Percentiles rank a stretch among this genome's conserved stretches.
Evolutionary conservation across 1,140 invertebrate species (phyloP).

Genomic region (Drosophila kepulauana): DNA sequence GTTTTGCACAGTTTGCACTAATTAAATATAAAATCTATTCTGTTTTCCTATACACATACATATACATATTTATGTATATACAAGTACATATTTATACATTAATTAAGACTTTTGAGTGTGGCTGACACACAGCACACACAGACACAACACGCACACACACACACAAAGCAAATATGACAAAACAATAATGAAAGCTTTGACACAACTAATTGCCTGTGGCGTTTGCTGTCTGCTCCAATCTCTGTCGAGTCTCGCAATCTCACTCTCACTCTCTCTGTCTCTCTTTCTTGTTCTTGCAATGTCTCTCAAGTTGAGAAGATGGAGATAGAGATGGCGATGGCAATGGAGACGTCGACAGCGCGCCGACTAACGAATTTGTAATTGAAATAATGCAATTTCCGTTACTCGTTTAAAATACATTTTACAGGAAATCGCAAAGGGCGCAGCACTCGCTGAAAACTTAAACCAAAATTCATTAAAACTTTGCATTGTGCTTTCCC

Average conservation of each 20-base stretch:
- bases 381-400: conserved; percentile 84
- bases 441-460: conserved; percentile 72
- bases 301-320: conserved; percentile 6
- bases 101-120: conserved; percentile 80
- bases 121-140: conserved; percentile 52
- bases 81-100: conserved; percentile 74
- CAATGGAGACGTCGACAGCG: conserved; percentile 13
- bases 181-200: conserved; percentile 84
- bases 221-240: conserved; percentile 75
- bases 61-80: conserved; percentile 38
- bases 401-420: conserved; percentile 82
- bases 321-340: neutral
- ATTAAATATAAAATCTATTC: conserved; percentile 83
- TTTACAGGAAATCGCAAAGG: conserved; percentile 80
- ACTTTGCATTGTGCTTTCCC: conserved; percentile 71
- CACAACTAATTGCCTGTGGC: conserved; percentile 82
- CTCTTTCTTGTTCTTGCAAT: neutral
- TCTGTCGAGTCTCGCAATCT: conserved; percentile 34
- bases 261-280: conserved; percentile 10
- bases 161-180: conserved; percentile 77
- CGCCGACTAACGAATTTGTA: conserved; percentile 71
- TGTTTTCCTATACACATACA: conserved; percentile 54
- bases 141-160: conserved; percentile 16
- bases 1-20: conserved; percentile 59
- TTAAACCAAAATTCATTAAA: conserved; percentile 84